Base-by-base conservation (phyloP, 2,113 vertebrate species). In the Salvelinus namaycush region DNA sequence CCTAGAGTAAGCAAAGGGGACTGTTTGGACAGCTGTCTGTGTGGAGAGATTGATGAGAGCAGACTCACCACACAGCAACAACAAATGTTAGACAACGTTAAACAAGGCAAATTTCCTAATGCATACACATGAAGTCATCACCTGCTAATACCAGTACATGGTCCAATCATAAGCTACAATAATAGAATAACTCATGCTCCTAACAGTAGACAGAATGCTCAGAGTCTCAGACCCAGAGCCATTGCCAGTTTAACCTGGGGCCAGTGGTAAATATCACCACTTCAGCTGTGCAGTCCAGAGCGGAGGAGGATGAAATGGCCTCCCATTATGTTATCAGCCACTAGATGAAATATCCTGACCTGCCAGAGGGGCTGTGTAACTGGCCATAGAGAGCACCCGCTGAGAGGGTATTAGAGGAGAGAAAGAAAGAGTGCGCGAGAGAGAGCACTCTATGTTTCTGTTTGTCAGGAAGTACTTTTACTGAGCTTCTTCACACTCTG, bases 231-330 rank as follows among this genome's bases (percentile, higher is more conserved):
- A 34, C 29, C 67, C 31, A 68, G 67, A 11, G 68, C 26, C 76
- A 24, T 59, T 51, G 67, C 66, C 54, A 68, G 27, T 82, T 81
- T 86, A 71, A 84, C 79, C 86, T 75, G 24, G 84, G 85, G 84
- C 82, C 85, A 78, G 80, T 71, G 85, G 80, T 91, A 88, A 92
- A 91, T 90, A 89, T 88, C 86, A 89, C 74, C 85, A 7, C 78
- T 87, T 5, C 69, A 49, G 68, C 84, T 77, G 66, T 65, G 12
- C 83, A 49, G 72, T 79, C 85, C 70, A 67, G 78, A 80, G 82
- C 83, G 51, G 87, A 73, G 51, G 72, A 49, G 82, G 79, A 87
- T 84, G 75, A 89, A 87, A 89, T 81, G 84, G 79, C 51, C 34
- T 74, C 86, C 72, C 81, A 73, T 84, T 18, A 14, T 54, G 51